Evolutionary conservation across 2,797 vertebrate species (phyloP).

Genomic region (Euphonia xanthogaster): DNA sequence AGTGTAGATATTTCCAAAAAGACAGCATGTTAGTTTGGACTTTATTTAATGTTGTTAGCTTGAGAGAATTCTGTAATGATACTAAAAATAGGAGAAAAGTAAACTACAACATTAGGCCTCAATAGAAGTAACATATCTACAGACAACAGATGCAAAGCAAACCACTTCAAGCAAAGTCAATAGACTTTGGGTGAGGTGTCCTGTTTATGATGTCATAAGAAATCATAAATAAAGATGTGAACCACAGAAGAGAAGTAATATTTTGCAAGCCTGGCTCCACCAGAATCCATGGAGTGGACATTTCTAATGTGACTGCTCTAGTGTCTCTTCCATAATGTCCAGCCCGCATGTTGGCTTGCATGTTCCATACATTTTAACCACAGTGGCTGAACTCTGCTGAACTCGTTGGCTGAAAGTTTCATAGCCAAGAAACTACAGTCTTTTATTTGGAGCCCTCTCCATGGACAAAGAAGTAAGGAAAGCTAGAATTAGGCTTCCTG

Average conservation of each 20-base stretch:
- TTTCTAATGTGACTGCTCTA: background rate
- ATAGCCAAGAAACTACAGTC: background rate
- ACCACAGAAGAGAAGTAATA: background rate
- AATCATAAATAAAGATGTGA: background rate
- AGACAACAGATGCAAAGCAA: background rate
- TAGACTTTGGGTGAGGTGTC: background rate
- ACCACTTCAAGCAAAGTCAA: background rate
- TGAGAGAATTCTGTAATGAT: background rate
- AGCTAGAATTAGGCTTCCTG: conserved; percentile 29
- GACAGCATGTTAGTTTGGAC: background rate
- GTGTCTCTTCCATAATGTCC: background rate
- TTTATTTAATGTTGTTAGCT: background rate
- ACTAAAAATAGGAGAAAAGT: background rate
- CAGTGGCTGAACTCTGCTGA: background rate
- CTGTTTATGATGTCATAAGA: background rate
- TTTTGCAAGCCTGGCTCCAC: background rate
- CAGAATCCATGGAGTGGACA: background rate
- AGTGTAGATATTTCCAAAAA: background rate
- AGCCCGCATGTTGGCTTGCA: background rate
- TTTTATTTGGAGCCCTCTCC: background rate
- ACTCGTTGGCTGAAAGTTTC: background rate
- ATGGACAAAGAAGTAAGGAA: background rate
- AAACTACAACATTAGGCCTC: background rate
- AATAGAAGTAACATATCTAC: background rate
- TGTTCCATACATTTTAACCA: background rate